Evolutionary conservation across 2,888 invertebrate genomes (phyloP), one percentile per base, ranked within the genome.

Genomic region (Drosophila cracens): DNA sequence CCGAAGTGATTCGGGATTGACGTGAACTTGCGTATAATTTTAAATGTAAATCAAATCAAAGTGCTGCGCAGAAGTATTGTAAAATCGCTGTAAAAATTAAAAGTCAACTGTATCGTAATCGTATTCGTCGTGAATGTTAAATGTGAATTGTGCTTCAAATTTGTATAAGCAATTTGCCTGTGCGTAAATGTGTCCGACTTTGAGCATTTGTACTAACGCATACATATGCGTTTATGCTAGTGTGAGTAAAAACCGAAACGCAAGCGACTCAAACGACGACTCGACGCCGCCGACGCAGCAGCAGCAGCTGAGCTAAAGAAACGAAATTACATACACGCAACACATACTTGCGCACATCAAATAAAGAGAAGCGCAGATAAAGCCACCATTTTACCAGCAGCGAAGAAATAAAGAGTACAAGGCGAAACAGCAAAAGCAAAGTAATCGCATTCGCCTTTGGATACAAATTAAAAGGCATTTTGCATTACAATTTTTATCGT

Each of bases 371-470:
- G 53, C 79, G 51, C 59, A 61, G 63, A 82, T 75, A 80, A 80
- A 83, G 64, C 80, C 82, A 76, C 82, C 82, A 83, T 83, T 82
- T 83, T 81, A 77, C 61, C 51, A 76, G 69, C 49, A 53, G 51
- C 65, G 58, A 68, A 68, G 52, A 46, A 46, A 46, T 74, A 59
- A 63, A 75, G 63, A 73, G 70, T 53, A 16, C 21, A 74, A 66
- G 73, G 66, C 58, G 60, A 56, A 53, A 48, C 46, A 66, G 49
- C 54, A 64, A 54, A 61, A 60, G 36, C 38, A 64, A 62, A 61
- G 34, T 21, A 34, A 27, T 69, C 57, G 56, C 13, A 49, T 7
- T 46, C 69, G 70, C 62, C 75, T 71, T 79, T 73, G 63, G 65
- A 77, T 75, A 72, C 61, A 75, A 70, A 46, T 46, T 56, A 40